These are phyloP conservation scores for Paracyprichromis sp. DNA, from an alignment of 2,113 vertebrate genomes.

Conservation along the genomic window DNA sequence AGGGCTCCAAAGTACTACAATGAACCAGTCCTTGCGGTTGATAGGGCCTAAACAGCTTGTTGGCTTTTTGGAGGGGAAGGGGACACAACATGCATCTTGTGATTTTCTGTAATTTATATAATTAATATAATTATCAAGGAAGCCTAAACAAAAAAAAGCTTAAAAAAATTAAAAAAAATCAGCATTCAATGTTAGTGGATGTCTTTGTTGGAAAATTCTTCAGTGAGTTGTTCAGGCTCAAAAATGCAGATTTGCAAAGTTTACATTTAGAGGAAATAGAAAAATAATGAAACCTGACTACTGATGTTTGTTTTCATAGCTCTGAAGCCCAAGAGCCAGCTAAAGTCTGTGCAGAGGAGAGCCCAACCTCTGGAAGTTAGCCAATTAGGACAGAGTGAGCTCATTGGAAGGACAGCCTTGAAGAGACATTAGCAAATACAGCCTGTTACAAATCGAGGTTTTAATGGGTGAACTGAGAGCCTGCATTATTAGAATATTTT, in stretches of 20 bases:
- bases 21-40: neutral
- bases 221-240: neutral
- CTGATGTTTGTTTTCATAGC: neutral
- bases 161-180: neutral
- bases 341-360: neutral
- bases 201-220: neutral
- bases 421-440: neutral
- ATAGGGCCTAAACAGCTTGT: neutral
- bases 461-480: neutral
- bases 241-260: neutral
- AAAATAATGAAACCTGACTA: neutral
- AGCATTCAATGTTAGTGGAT: neutral
- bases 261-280: neutral
- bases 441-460: neutral
- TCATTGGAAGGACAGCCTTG: neutral
- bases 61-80: neutral
- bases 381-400: neutral
- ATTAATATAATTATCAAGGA: neutral
- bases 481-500: neutral
- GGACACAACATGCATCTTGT: neutral
- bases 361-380: neutral
- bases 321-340: neutral
- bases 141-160: too few species aligned
- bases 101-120: neutral
- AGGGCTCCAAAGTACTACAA: neutral